Conservation (phyloP, 2,113 vertebrate genomes). For the Tetrao urogallus region DNA sequence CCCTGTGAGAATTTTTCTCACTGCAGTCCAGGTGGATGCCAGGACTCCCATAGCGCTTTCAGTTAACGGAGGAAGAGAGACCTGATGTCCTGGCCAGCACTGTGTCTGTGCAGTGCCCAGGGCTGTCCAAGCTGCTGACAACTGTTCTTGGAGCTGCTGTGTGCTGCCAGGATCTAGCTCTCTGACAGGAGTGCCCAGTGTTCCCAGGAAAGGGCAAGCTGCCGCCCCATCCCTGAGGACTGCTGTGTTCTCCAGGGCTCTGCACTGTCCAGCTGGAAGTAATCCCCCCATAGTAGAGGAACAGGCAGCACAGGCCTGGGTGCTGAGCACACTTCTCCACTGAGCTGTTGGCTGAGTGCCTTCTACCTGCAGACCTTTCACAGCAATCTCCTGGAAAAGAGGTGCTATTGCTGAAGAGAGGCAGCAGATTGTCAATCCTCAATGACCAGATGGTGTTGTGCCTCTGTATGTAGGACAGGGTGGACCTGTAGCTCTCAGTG, state of each 20-base stretch:
- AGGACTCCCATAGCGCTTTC: constrained; percentile 10
- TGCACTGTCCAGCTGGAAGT: accelerated
- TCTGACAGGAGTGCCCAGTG: neutral
- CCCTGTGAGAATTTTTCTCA: neutral
- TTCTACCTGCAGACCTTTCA: neutral
- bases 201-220: neutral
- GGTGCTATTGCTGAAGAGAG: neutral
- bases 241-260: neutral
- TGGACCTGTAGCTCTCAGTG: neutral
- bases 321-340: neutral
- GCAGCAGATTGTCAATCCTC: constrained; percentile 8
- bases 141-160: neutral
- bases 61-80: constrained; percentile 22
- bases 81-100: constrained; percentile 19
- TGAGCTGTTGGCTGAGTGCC: neutral
- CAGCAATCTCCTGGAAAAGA: neutral
- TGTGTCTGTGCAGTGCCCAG: neutral
- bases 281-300: neutral
- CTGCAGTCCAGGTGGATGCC: constrained; percentile 1
- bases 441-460: constrained; percentile 26
- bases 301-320: neutral
- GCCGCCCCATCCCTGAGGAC: neutral
- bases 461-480: constrained; percentile 25
- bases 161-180: neutral
- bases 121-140: constrained; percentile 36